Conservation (phyloP, 2,113 vertebrate genomes). For the Callorhinus ursinus region DNA sequence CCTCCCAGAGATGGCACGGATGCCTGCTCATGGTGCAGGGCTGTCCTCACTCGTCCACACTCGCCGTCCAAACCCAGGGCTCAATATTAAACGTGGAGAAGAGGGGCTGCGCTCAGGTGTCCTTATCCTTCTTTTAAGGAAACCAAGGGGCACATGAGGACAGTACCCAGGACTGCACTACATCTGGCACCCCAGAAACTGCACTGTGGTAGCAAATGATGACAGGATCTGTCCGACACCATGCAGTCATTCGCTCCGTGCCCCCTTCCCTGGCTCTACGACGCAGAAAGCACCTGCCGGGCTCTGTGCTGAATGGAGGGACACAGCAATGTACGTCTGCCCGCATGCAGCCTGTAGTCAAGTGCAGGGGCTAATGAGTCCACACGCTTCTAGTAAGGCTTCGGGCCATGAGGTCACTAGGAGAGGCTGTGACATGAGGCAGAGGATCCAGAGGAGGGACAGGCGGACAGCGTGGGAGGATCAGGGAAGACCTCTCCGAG, state of each 20-base stretch:
- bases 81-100: fast-evolving
- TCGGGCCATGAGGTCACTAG: background rate
- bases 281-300: fast-evolving
- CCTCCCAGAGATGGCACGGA: fast-evolving
- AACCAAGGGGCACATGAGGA: fast-evolving
- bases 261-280: background rate
- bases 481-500: fast-evolving
- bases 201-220: fast-evolving
- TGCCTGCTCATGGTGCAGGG: fast-evolving
- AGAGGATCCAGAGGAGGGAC: background rate
- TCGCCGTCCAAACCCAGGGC: background rate
- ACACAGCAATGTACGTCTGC: fast-evolving
- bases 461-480: background rate
- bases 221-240: fast-evolving
- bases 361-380: background rate
- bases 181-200: background rate
- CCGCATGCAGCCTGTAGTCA: fast-evolving
- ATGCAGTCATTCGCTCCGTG: fast-evolving
- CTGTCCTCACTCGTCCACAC: background rate
- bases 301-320: background rate
- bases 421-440: fast-evolving
- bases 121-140: too few relatives aligned
- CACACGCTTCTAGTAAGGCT: background rate
- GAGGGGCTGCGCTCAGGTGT: fast-evolving
- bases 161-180: background rate